phyloP scores from a whole-genome alignment of 2,888 invertebrate genomes.

The Sepioteuthis lessoniana region DNA sequence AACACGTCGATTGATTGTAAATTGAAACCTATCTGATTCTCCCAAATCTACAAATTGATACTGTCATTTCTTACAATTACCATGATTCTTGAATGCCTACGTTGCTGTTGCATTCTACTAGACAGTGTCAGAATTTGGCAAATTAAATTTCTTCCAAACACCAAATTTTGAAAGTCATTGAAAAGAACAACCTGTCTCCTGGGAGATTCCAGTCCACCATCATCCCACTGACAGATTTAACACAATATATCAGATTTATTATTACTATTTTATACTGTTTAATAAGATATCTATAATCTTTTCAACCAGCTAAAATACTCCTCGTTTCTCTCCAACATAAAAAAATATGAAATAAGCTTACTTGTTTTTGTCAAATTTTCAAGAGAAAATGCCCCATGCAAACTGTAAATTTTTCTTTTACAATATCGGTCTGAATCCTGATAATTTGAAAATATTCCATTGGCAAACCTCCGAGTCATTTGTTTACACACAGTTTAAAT shows the following conservation, averaged over 20 bases:
- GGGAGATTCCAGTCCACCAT: background rate
- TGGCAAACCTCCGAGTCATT: too few relatives aligned
- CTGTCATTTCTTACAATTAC: background rate
- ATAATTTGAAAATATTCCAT: too few relatives aligned
- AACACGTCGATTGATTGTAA: background rate
- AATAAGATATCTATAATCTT: too few relatives aligned
- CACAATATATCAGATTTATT: background rate
- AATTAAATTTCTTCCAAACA: background rate
- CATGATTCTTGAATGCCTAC: background rate
- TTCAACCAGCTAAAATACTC: too few relatives aligned
- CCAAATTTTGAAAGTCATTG: background rate
- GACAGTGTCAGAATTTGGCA: background rate
- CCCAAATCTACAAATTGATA: background rate
- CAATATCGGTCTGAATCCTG: too few relatives aligned
- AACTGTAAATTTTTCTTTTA: too few relatives aligned
- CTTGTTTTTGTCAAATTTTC: too few relatives aligned
- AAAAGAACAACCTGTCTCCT: background rate
- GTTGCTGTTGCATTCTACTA: background rate
- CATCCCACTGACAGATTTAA: background rate
- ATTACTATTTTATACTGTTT: background rate
- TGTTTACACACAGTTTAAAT: too few relatives aligned
- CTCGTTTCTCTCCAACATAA: too few relatives aligned
- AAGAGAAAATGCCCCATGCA: too few relatives aligned
- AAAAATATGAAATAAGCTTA: too few relatives aligned
- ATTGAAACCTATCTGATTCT: background rate